Percentiles rank a stretch among this genome's conserved stretches.
phyloP scores from a whole-genome alignment of 2,113 vertebrate species.

The Actinemys pallida region DNA sequence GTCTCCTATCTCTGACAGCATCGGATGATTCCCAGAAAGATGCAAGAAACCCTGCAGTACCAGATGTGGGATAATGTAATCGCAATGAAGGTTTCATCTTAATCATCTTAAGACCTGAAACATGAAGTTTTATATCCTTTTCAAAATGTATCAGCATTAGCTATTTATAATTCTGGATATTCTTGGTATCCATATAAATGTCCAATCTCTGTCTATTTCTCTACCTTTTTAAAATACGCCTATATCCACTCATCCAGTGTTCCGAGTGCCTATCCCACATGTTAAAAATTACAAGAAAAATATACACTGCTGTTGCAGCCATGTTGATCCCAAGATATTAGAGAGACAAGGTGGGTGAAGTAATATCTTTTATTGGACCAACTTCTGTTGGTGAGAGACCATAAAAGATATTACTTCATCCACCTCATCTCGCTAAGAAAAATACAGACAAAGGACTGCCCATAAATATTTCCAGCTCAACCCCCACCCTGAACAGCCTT shows the following conservation, averaged over 20 bases:
- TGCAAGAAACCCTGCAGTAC: neutral
- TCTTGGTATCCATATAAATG: neutral
- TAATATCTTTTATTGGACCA: neutral
- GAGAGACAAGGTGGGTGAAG: neutral
- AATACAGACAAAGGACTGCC: neutral
- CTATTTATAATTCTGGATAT: neutral
- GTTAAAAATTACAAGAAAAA: neutral
- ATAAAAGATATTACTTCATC: neutral
- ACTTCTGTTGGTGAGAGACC: neutral
- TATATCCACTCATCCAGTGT: neutral
- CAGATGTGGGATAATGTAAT: neutral
- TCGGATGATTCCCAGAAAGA: neutral
- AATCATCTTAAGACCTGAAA: neutral
- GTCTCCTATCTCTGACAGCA: neutral
- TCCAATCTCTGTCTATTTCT: neutral
- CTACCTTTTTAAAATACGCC: accelerated
- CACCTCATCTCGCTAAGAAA: neutral
- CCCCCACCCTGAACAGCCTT: neutral
- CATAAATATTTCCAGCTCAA: neutral
- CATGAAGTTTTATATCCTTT: neutral
- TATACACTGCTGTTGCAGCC: neutral
- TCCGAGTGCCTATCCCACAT: neutral
- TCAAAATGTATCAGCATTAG: neutral
- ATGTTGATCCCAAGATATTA: neutral
- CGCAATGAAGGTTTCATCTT: neutral